These are phyloP conservation scores for Desmophyllum pertusum DNA, from an alignment of 92 coral and sea anemone species.

Conservation along the genomic window DNA sequence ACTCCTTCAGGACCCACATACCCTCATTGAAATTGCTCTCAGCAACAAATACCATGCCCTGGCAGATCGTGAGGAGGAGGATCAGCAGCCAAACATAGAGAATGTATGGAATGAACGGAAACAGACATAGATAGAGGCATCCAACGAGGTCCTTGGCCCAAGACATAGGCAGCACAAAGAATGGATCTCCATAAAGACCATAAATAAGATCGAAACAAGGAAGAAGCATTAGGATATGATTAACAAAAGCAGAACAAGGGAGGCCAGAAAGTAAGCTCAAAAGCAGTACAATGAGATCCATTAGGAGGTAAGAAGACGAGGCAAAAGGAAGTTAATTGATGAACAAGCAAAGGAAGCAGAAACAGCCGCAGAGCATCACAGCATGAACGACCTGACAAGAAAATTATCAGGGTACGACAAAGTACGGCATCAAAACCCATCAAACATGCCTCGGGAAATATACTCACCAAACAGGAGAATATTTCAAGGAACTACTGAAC, in stretches of 20 bases:
- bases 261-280: constrained; percentile 34
- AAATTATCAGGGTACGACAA: constrained; percentile 16
- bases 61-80: constrained; percentile 23
- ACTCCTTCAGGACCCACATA: constrained; percentile 30
- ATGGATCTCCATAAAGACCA: constrained; percentile 14
- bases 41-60: constrained; percentile 34
- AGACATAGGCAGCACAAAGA: constrained; percentile 33
- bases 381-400: constrained; percentile 28
- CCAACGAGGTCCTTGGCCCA: constrained; percentile 9
- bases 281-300: constrained; percentile 22
- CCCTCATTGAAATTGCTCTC: constrained; percentile 21
- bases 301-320: constrained; percentile 27
- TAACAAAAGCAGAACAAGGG: constrained; percentile 39
- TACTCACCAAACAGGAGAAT: constrained; percentile 27
- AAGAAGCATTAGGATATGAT: constrained; percentile 30
- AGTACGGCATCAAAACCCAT: background rate
- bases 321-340: background rate
- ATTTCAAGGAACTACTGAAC: constrained; percentile 35
- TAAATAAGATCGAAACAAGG: constrained; percentile 21
- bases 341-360: constrained; percentile 20
- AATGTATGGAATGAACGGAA: constrained; percentile 14
- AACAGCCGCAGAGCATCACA: constrained; percentile 19
- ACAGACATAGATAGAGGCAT: constrained; percentile 28
- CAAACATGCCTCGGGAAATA: background rate
- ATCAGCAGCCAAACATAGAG: constrained; percentile 27